Conservation (phyloP, 2,888 invertebrate species). For the Pristionchus mayeri region DNA sequence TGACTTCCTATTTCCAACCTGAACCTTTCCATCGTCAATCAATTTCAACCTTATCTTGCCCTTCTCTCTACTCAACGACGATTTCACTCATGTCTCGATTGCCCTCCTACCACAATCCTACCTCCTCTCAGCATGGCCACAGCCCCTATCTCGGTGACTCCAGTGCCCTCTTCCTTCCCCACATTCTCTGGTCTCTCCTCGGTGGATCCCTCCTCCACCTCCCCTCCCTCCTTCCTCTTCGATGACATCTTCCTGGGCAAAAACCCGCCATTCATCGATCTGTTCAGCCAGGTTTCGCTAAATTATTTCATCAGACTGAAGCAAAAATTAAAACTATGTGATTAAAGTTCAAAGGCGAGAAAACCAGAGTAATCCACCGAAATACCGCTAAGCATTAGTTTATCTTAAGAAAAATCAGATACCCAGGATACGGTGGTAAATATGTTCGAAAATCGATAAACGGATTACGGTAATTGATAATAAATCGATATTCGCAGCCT, state of each 20-base stretch:
- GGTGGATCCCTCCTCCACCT: neutral
- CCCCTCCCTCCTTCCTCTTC: constrained; percentile 5
- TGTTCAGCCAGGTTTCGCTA: neutral
- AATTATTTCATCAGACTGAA: neutral
- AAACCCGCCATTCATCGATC: constrained; percentile 9
- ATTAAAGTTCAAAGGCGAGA: neutral
- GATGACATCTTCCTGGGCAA: neutral
- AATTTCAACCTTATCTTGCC: too few species aligned
- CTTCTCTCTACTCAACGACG: too few species aligned
- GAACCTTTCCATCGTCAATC: too few species aligned
- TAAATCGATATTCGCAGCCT: constrained; percentile 58
- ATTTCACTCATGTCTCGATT: too few species aligned
- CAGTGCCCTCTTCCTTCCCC: neutral
- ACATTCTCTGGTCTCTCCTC: neutral
- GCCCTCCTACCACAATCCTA: too few species aligned
- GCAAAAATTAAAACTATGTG: neutral
- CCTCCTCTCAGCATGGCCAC: neutral
- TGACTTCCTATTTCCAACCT: too few species aligned
- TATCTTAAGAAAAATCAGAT: neutral
- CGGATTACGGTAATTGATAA: too few species aligned
- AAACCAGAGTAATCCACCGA: neutral
- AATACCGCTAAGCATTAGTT: neutral
- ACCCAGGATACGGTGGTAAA: neutral
- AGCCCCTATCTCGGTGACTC: neutral
- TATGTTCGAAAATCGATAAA: neutral